Evolutionary conservation across 2,113 vertebrate species (phyloP), one percentile per base, ranked within the genome.

Genomic region (Neolamprologus cancellatus): DNA sequence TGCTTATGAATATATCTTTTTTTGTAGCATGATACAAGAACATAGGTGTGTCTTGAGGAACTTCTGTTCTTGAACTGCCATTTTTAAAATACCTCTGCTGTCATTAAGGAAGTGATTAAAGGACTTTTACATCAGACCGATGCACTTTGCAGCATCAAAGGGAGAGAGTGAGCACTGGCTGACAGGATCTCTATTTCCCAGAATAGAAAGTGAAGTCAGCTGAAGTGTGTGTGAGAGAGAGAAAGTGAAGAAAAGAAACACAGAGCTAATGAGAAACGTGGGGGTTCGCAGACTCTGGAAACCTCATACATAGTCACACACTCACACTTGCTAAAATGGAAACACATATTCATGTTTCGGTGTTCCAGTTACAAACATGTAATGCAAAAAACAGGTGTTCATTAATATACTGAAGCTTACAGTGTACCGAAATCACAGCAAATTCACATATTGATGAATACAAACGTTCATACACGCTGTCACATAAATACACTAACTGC

Each of bases 201-300:
- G 89, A 91, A 89, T 90, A 91, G 90, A 87, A 83, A 79, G 69
- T 82, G 15, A 84, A 84, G 64, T 87, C 79, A 87, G 59, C 32
- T 64, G 50, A 7, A 34, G 78, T 71, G 55, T 55, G 76, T 46
- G 69, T 3, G 69, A 10, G 39, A 25, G 66, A 28, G 55, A 11
- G 48, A 23, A 34, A 18, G 48, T 32, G 79, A 64, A 10, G 48
- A 48, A 80, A 4, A 78, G 17, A 66, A 61, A 50, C 7, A 46
- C 14, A 59, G 74, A 85, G 39, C 30, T 74, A 25, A 54, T 7
- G 9, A 84, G 48, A 61, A 44, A 61, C 15, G 11, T 13, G 32
- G 32, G 18, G 32, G 32, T 13, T 30, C 69, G 78, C 36, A 3
- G 13, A 23, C 9, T 23, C 32, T 28, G 8, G 18, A 80, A 36